These are phyloP conservation scores for Amphiprion ocellaris DNA, from an alignment of 2,113 vertebrate genomes.

Conservation along the genomic window DNA sequence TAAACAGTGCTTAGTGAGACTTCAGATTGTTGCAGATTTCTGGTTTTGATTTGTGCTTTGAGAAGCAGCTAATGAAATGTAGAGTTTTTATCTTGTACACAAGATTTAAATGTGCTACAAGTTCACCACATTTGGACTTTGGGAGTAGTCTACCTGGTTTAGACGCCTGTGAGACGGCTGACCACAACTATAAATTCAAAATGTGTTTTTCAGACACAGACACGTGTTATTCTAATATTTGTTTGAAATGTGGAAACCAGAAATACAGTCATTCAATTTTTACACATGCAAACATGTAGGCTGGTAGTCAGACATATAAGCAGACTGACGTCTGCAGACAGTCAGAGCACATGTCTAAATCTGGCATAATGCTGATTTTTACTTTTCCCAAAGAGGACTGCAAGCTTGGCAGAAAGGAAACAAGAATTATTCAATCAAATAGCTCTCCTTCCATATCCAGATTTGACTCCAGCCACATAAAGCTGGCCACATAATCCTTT, in stretches of 20 bases:
- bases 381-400: constrained; percentile 83
- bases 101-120: too few species aligned
- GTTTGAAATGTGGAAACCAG: neutral
- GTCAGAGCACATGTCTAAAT: constrained; percentile 75
- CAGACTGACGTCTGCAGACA: constrained; percentile 49
- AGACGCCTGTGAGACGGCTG: neutral
- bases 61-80: too few species aligned
- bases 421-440: constrained; percentile 87
- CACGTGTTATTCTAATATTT: too few species aligned
- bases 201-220: neutral
- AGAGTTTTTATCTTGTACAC: too few species aligned
- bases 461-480: constrained; percentile 81
- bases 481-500: constrained; percentile 85
- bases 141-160: neutral
- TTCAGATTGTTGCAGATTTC: too few species aligned
- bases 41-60: too few species aligned
- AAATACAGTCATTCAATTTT: constrained; percentile 7
- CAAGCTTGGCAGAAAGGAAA: constrained; percentile 85
- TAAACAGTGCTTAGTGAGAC: too few species aligned
- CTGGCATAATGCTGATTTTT: constrained; percentile 85
- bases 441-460: constrained; percentile 82
- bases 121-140: too few species aligned
- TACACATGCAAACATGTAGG: neutral
- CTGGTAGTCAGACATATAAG: constrained; percentile 16
- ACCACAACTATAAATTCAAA: neutral